Conservation (phyloP, 2,888 invertebrate genomes). For the Bombyx huttoni region DNA sequence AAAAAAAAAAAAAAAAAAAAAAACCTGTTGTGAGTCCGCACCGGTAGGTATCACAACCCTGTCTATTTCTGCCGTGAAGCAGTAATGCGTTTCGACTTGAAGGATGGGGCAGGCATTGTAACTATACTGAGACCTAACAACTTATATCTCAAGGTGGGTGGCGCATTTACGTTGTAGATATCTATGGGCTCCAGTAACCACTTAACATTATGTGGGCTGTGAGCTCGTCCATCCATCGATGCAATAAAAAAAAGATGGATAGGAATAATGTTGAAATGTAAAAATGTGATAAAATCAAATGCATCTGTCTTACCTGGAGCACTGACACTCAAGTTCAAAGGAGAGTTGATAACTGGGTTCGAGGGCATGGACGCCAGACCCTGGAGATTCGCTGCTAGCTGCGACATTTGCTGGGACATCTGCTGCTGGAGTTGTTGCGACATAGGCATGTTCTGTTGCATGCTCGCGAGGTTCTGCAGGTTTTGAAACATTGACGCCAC, state of each 20-base stretch:
- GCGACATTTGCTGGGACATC: slow-evolving; percentile 68
- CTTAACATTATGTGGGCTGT: too few relatives aligned
- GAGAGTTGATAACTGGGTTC: slow-evolving; percentile 82
- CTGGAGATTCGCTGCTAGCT: slow-evolving; percentile 78
- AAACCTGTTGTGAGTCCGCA: too few relatives aligned
- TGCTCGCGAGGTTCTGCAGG: slow-evolving; percentile 65
- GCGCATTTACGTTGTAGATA: too few relatives aligned
- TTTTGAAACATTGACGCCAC: slow-evolving; percentile 81
- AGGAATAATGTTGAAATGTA: neutral
- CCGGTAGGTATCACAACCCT: too few relatives aligned
- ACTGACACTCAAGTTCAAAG: slow-evolving; percentile 86
- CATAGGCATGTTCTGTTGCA: slow-evolving; percentile 68
- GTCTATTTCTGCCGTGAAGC: too few relatives aligned
- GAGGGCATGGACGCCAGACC: slow-evolving; percentile 84
- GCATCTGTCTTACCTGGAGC: slow-evolving; percentile 52
- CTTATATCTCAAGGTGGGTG: too few relatives aligned
- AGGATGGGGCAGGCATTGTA: too few relatives aligned
- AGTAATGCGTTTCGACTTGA: too few relatives aligned
- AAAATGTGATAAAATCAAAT: slow-evolving; percentile 3
- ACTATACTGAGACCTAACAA: too few relatives aligned
- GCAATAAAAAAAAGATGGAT: too few relatives aligned
- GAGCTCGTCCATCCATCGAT: too few relatives aligned
- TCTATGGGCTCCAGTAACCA: too few relatives aligned
- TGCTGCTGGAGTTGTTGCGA: slow-evolving; percentile 74
- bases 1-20: neutral